Percentiles rank a stretch among this genome's conserved stretches.
These are phyloP conservation scores for Gymnoscelis rufifasciata DNA, from an alignment of 2,888 invertebrate genomes.

Conservation along the genomic window DNA sequence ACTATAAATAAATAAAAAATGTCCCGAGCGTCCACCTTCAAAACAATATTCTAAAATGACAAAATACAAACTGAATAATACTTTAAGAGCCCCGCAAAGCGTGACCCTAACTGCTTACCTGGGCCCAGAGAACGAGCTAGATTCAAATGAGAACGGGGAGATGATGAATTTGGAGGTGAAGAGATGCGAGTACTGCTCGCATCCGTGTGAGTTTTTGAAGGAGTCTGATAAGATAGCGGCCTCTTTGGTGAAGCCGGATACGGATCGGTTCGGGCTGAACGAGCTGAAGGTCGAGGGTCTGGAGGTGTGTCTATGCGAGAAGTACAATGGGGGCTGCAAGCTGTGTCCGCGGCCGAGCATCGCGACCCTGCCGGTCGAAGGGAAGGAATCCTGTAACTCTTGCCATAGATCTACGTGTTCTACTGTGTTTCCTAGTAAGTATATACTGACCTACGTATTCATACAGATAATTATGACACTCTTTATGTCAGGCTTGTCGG, in stretches of 20 bases:
- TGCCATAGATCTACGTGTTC: constrained; percentile 52
- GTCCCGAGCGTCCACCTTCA: constrained; percentile 61
- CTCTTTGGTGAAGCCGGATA: constrained; percentile 52
- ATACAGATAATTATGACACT: too few species aligned
- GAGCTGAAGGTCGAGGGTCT: constrained; percentile 63
- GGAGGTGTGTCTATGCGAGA: constrained; percentile 67
- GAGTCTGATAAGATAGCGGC: constrained; percentile 53
- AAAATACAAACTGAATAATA: constrained; percentile 77
- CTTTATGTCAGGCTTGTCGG: too few species aligned
- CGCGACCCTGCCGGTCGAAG: constrained; percentile 45
- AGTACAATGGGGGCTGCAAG: constrained; percentile 70
- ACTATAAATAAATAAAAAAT: constrained; percentile 42
- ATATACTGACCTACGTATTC: too few species aligned
- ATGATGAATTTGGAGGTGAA: constrained; percentile 51
- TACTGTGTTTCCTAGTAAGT: constrained; percentile 57
- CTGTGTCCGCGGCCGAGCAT: constrained; percentile 57
- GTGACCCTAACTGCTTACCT: constrained; percentile 72
- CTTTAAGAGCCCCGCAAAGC: constrained; percentile 55
- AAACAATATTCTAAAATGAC: constrained; percentile 73
- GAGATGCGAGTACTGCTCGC: constrained; percentile 53
- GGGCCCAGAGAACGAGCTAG: constrained; percentile 49
- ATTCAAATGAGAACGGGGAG: constrained; percentile 52
- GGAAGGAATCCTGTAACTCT: constrained; percentile 51
- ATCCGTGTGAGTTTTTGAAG: constrained; percentile 52
- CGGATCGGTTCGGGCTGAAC: constrained; percentile 59